Percentiles rank a stretch among this genome's conserved stretches.
phyloP scores from a whole-genome alignment of 2,797 vertebrate genomes.

The Squalus acanthias region DNA sequence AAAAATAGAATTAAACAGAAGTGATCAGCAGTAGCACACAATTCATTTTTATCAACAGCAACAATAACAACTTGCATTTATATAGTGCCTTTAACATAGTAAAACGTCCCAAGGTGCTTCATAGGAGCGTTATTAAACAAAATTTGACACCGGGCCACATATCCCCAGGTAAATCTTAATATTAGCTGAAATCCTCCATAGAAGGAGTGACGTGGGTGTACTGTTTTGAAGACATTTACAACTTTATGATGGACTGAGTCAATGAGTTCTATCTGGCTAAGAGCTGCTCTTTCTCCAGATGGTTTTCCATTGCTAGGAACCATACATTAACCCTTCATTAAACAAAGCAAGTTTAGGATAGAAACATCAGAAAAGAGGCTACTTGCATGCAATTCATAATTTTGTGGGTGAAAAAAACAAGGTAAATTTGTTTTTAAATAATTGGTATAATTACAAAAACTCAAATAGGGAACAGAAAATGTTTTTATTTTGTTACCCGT shows the following conservation, averaged over 20 bases:
- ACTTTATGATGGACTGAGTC: neutral
- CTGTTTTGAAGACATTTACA: neutral
- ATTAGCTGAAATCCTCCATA: neutral
- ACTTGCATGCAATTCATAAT: neutral
- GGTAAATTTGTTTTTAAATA: neutral
- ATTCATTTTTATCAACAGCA: neutral
- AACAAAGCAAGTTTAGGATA: neutral
- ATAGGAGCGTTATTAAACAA: neutral
- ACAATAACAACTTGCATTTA: too few relatives aligned
- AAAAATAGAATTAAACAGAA: neutral
- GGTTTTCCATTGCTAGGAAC: neutral
- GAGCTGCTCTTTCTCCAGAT: neutral
- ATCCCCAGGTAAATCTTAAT: neutral
- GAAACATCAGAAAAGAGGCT: neutral
- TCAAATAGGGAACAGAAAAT: neutral
- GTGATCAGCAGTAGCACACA: neutral
- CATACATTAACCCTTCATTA: neutral
- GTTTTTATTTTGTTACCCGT: neutral
- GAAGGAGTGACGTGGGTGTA: neutral
- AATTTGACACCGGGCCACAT: neutral
- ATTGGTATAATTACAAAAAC: neutral
- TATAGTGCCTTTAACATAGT: neutral
- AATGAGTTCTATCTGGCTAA: neutral
- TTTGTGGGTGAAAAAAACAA: neutral
- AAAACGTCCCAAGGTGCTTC: neutral